Base-by-base conservation (phyloP, 2,797 vertebrate genomes). In the Lateolabrax maculatus region DNA sequence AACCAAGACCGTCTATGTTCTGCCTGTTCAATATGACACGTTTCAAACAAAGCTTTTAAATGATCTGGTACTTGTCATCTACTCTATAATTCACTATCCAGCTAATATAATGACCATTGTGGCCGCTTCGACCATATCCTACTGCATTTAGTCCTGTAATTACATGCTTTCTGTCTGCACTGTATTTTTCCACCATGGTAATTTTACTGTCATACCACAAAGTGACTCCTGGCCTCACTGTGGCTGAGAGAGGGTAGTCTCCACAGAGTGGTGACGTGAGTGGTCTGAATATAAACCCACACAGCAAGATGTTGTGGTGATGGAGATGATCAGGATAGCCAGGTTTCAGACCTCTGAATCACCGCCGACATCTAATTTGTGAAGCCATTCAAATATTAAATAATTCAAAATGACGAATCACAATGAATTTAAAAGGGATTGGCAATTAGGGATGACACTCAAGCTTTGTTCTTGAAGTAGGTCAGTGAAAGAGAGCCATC, bases 111-210 rank as follows among this genome's bases (percentile, higher is more conserved):
- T 37, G 72, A 34, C 63, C 71, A 63, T 44, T 34, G 46, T 11
- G 27, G 62, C 12, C 71, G 15, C 66, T 55, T 65, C 29, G 70
- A 25, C 52, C 21, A 9, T 15, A n/a, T 62, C 11, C 27, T n/a
- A 10, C 53, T 71, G 67, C 66, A 72, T 52, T 79, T 66, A 69
- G 61, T 23, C 29, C 21, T 21, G 64, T 80, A 70, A 88, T 80
- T 79, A 83, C 78, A 70, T 10, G 67, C 68, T 63, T 67, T 79
- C 61, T 55, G 23, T 77, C 69, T 21, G 25, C 49, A 74, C 23
- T 80, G 70, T 46, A 52, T 39, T 76, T 66, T 73, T 62, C 10
- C 19, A 21, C 18, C 23, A n/a, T 43, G 57, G 69, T 68, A 80
- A 79, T 60, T 8, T 68, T 41, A 34, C 57, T 49, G n/a, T 78